Evolutionary conservation across 1,140 invertebrate species (phyloP).

Genomic region (Calephelis virginiensis): DNA sequence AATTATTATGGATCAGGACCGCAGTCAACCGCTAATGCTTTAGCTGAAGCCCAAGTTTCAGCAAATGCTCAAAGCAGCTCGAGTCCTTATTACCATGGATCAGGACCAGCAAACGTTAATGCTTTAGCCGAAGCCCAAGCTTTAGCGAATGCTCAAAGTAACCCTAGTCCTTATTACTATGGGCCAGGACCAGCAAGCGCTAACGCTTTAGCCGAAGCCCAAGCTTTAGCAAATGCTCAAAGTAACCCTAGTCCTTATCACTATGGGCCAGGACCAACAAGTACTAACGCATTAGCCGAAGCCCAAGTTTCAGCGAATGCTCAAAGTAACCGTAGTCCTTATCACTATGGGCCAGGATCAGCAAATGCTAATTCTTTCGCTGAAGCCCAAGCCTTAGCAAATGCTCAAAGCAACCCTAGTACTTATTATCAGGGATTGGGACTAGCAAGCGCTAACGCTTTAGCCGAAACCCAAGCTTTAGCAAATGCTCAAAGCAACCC

Average conservation of each 20-base stretch:
- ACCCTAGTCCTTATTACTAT: too few relatives aligned
- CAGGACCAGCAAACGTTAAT: background rate
- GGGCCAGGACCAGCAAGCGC: too few relatives aligned
- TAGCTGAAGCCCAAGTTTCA: slow-evolving; percentile 22
- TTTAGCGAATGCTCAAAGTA: too few relatives aligned
- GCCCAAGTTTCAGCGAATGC: background rate
- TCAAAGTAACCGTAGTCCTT: too few relatives aligned
- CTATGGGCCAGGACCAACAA: too few relatives aligned
- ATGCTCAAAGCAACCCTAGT: background rate
- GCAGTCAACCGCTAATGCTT: slow-evolving; percentile 15
- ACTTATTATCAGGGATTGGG: slow-evolving; percentile 4
- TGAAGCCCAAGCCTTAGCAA: slow-evolving; percentile 3
- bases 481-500: background rate
- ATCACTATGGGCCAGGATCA: too few relatives aligned
- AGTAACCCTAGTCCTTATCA: too few relatives aligned
- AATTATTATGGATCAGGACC: slow-evolving; percentile 6
- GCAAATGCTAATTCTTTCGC: slow-evolving; percentile 7
- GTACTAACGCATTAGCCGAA: slow-evolving; percentile 4
- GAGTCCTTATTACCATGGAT: too few relatives aligned
- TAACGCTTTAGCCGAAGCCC: slow-evolving; percentile 24
- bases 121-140: slow-evolving; percentile 23
- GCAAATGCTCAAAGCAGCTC: too few relatives aligned
- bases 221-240: background rate
- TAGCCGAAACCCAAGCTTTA: background rate
- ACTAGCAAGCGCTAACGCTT: slow-evolving; percentile 6